Evolutionary conservation across 2,113 vertebrate genomes (phyloP).

Genomic region (Erythrocercus mccallii): DNA sequence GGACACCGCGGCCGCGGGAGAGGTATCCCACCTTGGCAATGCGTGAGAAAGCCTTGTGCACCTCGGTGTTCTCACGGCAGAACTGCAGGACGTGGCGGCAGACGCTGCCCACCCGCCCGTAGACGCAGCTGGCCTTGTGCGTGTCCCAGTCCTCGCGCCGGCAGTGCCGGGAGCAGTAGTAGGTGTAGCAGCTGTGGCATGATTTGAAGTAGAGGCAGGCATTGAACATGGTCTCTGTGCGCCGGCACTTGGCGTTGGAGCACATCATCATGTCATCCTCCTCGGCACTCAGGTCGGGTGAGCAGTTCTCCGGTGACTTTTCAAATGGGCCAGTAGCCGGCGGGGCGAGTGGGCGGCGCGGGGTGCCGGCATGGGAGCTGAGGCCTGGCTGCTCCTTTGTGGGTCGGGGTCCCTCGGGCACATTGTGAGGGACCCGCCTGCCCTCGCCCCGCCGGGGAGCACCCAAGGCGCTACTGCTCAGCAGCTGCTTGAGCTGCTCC

Average conservation of each 20-base stretch:
- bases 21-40: constrained; percentile 92
- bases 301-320: constrained; percentile 75
- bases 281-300: constrained; percentile 86
- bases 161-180: constrained; percentile 94
- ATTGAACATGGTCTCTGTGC: constrained; percentile 89
- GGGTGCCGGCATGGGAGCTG: constrained; percentile 72
- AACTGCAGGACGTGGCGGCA: constrained; percentile 91
- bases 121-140: constrained; percentile 90
- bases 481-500: constrained; percentile 84
- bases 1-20: constrained; percentile 88
- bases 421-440: not conserved
- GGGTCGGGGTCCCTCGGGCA: constrained; percentile 59
- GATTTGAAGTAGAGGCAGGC: constrained; percentile 97
- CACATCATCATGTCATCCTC: constrained; percentile 94
- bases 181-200: constrained; percentile 96
- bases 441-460: constrained; percentile 60
- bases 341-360: not conserved
- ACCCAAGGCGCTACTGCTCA: constrained; percentile 70
- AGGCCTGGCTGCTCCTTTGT: constrained; percentile 80
- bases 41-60: constrained; percentile 94
- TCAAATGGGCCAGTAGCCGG: not conserved
- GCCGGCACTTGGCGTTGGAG: constrained; percentile 89
- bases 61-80: constrained; percentile 86
- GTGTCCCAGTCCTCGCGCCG: constrained; percentile 92
- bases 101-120: constrained; percentile 87